phyloP scores from a whole-genome alignment of 1,140 invertebrate genomes.

The Diploscapter pachys region DNA sequence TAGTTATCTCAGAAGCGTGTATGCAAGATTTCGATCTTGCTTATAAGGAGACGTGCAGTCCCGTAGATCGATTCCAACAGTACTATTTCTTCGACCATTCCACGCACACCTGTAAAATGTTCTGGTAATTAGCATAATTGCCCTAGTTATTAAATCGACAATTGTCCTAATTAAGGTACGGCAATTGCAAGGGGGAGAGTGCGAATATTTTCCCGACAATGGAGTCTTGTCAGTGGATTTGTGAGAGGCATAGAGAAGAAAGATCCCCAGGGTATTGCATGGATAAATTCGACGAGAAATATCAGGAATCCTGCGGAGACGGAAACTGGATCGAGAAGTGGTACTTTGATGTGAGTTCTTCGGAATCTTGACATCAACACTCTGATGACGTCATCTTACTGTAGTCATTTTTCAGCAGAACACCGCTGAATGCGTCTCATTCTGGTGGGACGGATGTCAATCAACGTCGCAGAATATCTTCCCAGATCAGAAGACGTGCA shows the following conservation, averaged over 20 bases:
- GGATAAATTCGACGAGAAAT: constrained; percentile 48
- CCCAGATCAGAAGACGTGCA: constrained; percentile 39
- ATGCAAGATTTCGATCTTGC: constrained; percentile 43
- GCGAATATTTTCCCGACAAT: constrained; percentile 47
- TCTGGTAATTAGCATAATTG: constrained; percentile 38
- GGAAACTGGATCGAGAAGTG: constrained; percentile 43
- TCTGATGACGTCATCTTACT: too few species aligned
- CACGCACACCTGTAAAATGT: constrained; percentile 43
- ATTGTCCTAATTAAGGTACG: constrained; percentile 22
- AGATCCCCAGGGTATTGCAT: constrained; percentile 36
- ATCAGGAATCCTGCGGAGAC: constrained; percentile 43
- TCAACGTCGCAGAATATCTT: constrained; percentile 53
- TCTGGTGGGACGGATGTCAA: constrained; percentile 55
- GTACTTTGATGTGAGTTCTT: constrained; percentile 39
- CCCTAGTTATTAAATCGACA: too few species aligned
- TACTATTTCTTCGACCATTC: constrained; percentile 48
- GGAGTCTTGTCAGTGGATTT: constrained; percentile 52
- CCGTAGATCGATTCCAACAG: constrained; percentile 39
- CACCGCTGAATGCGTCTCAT: constrained; percentile 44
- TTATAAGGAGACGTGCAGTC: constrained; percentile 41
- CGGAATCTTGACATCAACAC: too few species aligned
- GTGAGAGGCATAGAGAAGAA: constrained; percentile 43
- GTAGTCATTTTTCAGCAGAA: constrained; percentile 35
- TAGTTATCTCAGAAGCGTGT: constrained; percentile 39
- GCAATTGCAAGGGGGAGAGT: constrained; percentile 46